Conservation (phyloP, 2,797 vertebrate species). For the Cheirogaleus major region DNA sequence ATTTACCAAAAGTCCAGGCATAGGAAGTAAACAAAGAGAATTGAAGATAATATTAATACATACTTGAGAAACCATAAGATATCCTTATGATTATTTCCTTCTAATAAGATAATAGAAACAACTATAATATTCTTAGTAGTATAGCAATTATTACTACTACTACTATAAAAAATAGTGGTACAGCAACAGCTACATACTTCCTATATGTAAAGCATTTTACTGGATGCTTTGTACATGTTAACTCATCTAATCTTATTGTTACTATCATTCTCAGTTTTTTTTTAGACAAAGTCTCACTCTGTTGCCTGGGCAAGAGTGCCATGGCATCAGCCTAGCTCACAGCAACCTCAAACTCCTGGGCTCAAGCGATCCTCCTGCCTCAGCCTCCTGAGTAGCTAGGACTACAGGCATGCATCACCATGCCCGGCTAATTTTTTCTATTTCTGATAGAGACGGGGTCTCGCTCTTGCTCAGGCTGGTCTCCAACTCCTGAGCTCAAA, state of each 20-base stretch:
- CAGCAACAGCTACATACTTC: background rate
- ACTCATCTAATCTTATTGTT: background rate
- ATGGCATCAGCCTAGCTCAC: too few relatives aligned
- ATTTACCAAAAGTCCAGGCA: conserved; percentile 1
- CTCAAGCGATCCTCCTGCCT: too few relatives aligned
- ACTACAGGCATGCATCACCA: too few relatives aligned
- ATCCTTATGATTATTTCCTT: background rate
- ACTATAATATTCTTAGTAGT: background rate
- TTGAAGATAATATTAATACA: background rate
- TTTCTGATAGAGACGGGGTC: too few relatives aligned
- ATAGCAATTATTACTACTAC: background rate
- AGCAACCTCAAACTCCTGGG: too few relatives aligned
- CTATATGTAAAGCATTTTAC: background rate
- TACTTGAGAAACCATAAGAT: background rate
- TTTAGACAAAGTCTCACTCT: too few relatives aligned
- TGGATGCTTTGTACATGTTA: background rate
- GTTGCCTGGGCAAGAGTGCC: too few relatives aligned
- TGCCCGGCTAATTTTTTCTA: too few relatives aligned
- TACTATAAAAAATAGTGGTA: background rate
- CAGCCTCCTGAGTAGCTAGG: too few relatives aligned
- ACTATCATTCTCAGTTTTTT: background rate
- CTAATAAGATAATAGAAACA: background rate
- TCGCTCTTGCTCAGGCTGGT: too few relatives aligned
- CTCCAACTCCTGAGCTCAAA: too few relatives aligned
- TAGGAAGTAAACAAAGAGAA: conserved; percentile 33